A percentile compares a stretch with the other conserved stretches of the same genome.
Conservation (phyloP, 35 echinoderm and acorn worm genomes). For the Nesometra sesokonis region DNA sequence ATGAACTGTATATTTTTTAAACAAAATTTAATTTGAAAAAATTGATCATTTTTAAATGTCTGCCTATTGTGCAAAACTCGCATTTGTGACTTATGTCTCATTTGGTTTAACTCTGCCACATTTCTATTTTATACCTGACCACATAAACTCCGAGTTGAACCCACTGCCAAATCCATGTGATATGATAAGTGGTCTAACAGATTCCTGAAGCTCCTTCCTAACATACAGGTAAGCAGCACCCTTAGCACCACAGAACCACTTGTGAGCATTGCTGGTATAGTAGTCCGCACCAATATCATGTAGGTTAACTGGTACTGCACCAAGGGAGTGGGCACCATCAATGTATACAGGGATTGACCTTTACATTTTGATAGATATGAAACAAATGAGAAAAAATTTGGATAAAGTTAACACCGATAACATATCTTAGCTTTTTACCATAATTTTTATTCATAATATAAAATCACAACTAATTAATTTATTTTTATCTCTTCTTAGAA, state of each 20-base stretch:
- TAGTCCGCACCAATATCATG: constrained; percentile 34
- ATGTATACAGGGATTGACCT: constrained; percentile 59
- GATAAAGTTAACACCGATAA: background rate
- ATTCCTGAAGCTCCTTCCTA: constrained; percentile 2
- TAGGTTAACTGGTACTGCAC: constrained; percentile 32
- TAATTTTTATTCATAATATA: too few species aligned
- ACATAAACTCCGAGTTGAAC: constrained; percentile 64
- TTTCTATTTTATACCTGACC: constrained; percentile 52
- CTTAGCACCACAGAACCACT: constrained; percentile 57
- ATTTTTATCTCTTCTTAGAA: too few species aligned
- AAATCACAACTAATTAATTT: too few species aligned
- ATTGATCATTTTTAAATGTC: too few species aligned
- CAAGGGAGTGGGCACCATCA: constrained; percentile 54
- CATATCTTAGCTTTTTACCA: too few species aligned
- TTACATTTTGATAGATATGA: background rate
- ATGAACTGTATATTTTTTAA: too few species aligned
- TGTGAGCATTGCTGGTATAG: constrained; percentile 61
- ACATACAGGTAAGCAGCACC: constrained; percentile 55
- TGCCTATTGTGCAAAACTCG: too few species aligned
- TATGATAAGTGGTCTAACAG: constrained; percentile 27
- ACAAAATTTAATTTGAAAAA: too few species aligned
- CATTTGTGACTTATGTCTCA: too few species aligned
- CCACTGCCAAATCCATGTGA: constrained; percentile 69
- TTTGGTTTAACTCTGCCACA: too few species aligned
- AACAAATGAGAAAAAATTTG: background rate